Evolutionary conservation across 2,888 invertebrate species (phyloP).

Genomic region (Scaptomyza caliginosa): DNA sequence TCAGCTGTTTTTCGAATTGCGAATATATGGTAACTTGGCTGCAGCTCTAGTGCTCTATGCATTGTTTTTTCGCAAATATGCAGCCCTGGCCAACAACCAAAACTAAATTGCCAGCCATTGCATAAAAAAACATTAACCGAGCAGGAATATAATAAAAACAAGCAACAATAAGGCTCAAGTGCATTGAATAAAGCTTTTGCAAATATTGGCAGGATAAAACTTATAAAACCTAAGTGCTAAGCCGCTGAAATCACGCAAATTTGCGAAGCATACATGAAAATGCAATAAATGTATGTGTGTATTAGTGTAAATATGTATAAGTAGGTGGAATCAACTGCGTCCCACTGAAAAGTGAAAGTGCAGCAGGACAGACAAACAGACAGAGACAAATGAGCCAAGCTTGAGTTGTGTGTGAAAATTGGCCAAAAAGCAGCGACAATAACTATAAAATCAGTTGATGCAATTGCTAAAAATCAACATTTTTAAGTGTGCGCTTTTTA

Average conservation of each 20-base stretch:
- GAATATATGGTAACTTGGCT: conserved; percentile 34
- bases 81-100: conserved; percentile 53
- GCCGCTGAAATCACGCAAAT: not conserved
- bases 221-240: not conserved
- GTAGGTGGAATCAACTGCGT: conserved; percentile 68
- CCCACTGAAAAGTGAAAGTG: conserved; percentile 78
- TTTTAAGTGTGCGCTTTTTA: conserved; percentile 16
- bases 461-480: conserved; percentile 5
- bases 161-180: not conserved
- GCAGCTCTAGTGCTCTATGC: conserved; percentile 38
- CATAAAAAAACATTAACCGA: conserved; percentile 46
- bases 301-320: conserved; percentile 37
- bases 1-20: conserved; percentile 40
- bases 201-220: not conserved
- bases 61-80: conserved; percentile 39
- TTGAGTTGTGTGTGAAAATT: conserved; percentile 17
- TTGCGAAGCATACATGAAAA: conserved; percentile 31
- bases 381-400: conserved; percentile 17
- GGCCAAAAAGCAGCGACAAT: conserved; percentile 7
- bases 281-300: conserved; percentile 53
- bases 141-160: conserved; percentile 25
- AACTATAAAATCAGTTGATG: conserved; percentile 1
- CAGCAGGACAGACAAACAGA: conserved; percentile 40
- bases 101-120: conserved; percentile 56
- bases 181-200: not conserved